Conservation (phyloP, 2,797 vertebrate genomes). For the Dipus sagitta region DNA sequence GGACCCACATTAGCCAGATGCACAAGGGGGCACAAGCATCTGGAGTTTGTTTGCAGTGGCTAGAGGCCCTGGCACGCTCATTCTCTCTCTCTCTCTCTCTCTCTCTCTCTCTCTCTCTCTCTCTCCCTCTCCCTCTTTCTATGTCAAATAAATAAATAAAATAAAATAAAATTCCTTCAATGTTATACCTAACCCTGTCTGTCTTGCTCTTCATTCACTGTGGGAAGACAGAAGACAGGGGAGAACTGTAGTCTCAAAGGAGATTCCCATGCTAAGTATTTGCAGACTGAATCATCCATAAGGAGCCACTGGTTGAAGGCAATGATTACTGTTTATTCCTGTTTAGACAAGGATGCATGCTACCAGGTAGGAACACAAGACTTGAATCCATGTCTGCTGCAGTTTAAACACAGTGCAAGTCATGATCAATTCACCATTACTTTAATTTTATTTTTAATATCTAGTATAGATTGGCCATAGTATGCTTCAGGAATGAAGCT, state of each 20-base stretch:
- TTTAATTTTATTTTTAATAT: constrained; percentile 44
- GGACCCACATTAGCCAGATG: too few species aligned
- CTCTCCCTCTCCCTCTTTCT: too few species aligned
- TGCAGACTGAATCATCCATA: neutral
- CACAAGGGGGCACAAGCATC: too few species aligned
- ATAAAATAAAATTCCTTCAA: neutral
- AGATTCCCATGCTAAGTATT: neutral
- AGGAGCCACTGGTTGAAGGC: neutral
- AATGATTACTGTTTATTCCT: neutral
- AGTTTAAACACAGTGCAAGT: neutral
- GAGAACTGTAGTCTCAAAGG: neutral
- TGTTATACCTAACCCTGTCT: neutral
- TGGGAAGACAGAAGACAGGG: neutral
- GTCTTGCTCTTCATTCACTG: neutral
- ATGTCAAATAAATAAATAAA: too few species aligned
- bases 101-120: too few species aligned
- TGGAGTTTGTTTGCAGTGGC: too few species aligned
- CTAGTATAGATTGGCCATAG: neutral
- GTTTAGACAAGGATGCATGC: constrained; percentile 11
- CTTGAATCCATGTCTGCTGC: neutral
- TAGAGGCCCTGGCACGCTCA: too few species aligned
- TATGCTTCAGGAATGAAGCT: neutral
- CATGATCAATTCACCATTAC: neutral
- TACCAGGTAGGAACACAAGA: neutral
- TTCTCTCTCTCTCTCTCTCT: too few species aligned